These are phyloP conservation scores for Hipparchia sbordonii DNA, from an alignment of 2,888 invertebrate genomes.

Conservation along the genomic window DNA sequence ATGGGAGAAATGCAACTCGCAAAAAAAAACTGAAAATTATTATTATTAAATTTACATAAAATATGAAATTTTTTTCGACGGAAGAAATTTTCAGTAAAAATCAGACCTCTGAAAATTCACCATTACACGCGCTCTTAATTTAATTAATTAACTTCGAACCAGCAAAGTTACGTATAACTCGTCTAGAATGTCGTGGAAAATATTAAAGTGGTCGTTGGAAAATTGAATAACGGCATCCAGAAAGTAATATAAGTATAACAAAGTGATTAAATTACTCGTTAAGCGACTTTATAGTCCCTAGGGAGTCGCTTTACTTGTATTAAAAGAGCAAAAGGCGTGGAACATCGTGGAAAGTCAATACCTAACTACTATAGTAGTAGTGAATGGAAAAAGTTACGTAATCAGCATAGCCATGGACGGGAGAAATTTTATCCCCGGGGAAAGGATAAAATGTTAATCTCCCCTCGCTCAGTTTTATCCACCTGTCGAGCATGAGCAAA, in stretches of 20 bases:
- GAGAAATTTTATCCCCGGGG: too few relatives aligned
- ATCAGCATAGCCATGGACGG: too few relatives aligned
- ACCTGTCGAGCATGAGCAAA: too few relatives aligned
- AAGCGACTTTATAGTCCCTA: not conserved
- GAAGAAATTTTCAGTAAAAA: too few relatives aligned
- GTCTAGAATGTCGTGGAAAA: constrained; percentile 3
- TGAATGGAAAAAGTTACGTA: constrained; percentile 9
- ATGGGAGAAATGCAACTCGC: too few relatives aligned
- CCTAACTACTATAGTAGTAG: not conserved
- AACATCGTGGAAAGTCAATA: not conserved
- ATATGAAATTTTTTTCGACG: too few relatives aligned
- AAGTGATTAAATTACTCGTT: not conserved
- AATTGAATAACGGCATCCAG: constrained; percentile 3
- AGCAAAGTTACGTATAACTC: not conserved
- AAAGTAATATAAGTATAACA: not conserved
- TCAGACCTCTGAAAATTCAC: too few relatives aligned
- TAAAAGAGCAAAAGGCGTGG: not conserved
- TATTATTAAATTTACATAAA: too few relatives aligned
- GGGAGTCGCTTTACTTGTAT: not conserved
- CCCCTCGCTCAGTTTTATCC: too few relatives aligned
- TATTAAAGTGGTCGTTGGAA: not conserved
- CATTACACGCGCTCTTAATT: not conserved
- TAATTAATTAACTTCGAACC: not conserved
- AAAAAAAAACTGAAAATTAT: too few relatives aligned
- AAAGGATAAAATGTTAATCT: too few relatives aligned